Evolutionary conservation across 2,797 vertebrate genomes (phyloP).

Genomic region (Menidia menidia): DNA sequence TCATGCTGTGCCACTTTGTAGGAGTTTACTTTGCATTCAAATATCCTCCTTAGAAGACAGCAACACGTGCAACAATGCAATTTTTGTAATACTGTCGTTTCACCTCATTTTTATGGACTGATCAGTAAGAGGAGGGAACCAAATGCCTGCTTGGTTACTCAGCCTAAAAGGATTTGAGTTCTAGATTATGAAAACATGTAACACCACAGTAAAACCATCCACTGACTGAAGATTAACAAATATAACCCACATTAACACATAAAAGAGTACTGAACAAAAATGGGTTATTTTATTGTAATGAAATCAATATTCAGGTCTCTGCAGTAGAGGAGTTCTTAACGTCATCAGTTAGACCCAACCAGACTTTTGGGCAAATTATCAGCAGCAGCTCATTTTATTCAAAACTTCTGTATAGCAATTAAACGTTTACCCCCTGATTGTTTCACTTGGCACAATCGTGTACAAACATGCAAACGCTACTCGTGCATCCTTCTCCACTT

Average conservation of each 20-base stretch:
- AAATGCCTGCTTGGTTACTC: conserved; percentile 36
- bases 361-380: conserved; percentile 47
- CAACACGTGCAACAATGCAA: conserved; percentile 69
- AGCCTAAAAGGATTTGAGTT: neutral
- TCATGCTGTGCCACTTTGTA: conserved; percentile 48
- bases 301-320: conserved; percentile 67
- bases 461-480: conserved; percentile 4
- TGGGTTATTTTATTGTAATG: conserved; percentile 40
- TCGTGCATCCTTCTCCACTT: conserved; percentile 18
- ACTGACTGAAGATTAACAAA: conserved; percentile 22
- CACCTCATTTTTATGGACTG: conserved; percentile 32
- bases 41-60: conserved; percentile 70
- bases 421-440: conserved; percentile 56
- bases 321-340: conserved; percentile 66
- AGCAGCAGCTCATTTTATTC: conserved; percentile 41
- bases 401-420: conserved; percentile 45
- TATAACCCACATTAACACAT: conserved; percentile 36
- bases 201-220: conserved; percentile 6
- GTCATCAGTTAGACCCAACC: conserved; percentile 58
- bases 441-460: conserved; percentile 29
- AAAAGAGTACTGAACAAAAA: conserved; percentile 45
- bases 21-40: conserved; percentile 76
- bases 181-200: neutral
- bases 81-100: conserved; percentile 70
- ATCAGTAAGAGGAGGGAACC: conserved; percentile 45